Evolutionary conservation across 2,113 vertebrate species (phyloP).

Genomic region (Psilopogon haemacephalus): DNA sequence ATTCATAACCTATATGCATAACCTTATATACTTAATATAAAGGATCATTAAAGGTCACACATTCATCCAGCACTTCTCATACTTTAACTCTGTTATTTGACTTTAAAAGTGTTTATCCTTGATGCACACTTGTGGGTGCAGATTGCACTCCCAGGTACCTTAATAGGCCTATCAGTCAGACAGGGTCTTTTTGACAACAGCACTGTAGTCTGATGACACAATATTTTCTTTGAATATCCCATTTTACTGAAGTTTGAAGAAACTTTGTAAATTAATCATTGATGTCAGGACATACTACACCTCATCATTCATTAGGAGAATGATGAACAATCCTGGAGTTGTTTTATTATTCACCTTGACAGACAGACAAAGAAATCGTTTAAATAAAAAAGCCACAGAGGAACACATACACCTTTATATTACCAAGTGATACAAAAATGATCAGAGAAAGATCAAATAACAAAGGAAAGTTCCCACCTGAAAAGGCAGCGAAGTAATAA

Average conservation of each 20-base stretch:
- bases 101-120: not conserved
- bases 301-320: not conserved
- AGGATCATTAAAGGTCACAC: not conserved
- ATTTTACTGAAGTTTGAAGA: not conserved
- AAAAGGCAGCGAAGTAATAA: constrained; percentile 42
- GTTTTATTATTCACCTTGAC: constrained; percentile 20
- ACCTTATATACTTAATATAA: not conserved
- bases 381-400: not conserved
- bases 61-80: not conserved
- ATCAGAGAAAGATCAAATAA: constrained; percentile 43
- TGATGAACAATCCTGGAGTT: not conserved
- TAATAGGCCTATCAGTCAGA: not conserved
- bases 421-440: not conserved
- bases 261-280: not conserved
- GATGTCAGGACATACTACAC: not conserved
- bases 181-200: not conserved
- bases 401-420: not conserved
- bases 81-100: not conserved
- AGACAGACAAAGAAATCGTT: constrained; percentile 6
- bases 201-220: not conserved
- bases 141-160: not conserved
- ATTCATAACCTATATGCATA: not conserved
- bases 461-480: constrained; percentile 44
- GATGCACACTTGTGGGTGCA: not conserved
- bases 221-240: not conserved